phyloP scores from a whole-genome alignment of 2,888 invertebrate species.

The Alsophila aescularia region DNA sequence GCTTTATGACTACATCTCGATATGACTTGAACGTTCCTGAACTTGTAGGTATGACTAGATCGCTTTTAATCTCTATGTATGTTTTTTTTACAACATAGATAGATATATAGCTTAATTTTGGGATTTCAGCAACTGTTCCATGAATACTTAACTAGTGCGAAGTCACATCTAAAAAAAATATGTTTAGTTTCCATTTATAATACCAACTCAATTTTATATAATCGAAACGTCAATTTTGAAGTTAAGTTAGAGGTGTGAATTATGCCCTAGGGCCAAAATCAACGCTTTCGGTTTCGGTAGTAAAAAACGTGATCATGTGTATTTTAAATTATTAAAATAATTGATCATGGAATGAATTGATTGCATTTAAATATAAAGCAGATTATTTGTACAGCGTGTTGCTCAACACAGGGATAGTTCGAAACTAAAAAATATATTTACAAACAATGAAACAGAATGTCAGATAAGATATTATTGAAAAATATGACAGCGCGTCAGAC shows the following conservation, averaged over 20 bases:
- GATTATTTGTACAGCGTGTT: slow-evolving; percentile 1
- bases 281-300: slow-evolving; percentile 48
- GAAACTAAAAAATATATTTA: background rate
- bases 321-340: slow-evolving; percentile 51
- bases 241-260: slow-evolving; percentile 42
- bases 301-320: slow-evolving; percentile 40
- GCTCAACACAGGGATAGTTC: background rate
- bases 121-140: slow-evolving; percentile 1
- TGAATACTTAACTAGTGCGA: background rate
- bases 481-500: no score
- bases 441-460: no score
- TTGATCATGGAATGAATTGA: slow-evolving; percentile 36
- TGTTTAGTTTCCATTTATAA: background rate
- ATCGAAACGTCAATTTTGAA: background rate
- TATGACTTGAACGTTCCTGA: no score
- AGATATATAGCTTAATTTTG: no score
- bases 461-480: no score
- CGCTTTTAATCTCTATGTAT: no score
- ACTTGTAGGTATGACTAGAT: no score
- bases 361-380: slow-evolving; percentile 4
- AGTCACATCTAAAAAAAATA: background rate
- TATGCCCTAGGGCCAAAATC: slow-evolving; percentile 52
- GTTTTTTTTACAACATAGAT: no score
- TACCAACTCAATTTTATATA: background rate
- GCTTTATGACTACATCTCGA: no score